Base-by-base conservation (phyloP, 2,797 vertebrate genomes). In the Neostethus bicornis region DNA sequence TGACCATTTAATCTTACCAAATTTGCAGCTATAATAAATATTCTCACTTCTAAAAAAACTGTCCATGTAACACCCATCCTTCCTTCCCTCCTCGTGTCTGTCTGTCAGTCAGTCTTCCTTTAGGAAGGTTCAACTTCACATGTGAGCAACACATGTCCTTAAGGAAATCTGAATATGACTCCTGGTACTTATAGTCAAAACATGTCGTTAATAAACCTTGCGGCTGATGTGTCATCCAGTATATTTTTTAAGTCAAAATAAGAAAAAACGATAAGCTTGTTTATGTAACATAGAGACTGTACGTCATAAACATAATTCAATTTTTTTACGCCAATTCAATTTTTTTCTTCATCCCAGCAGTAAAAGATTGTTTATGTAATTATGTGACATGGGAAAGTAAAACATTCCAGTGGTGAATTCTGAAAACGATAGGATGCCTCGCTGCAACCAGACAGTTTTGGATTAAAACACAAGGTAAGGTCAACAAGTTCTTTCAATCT, bases 41-140 rank as follows among this genome's bases (percentile, higher is more conserved):
- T 14, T 13, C 31, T 14, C 5, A 14, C 13, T 37, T 12, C 7
- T 10, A n/a, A 16, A 37, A 37, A 11, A 12, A 39, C 17, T 17
- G 8, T 38, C 19, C 42, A 46, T 34, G 16, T 37, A 47, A 72
- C 77, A 73, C 82, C 79, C 76, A 80, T 84, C 78, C 79, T 84
- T 85, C 79, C 74, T 82, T 45, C 48, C 21, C 32, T 55, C 20
- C 20, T 2, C 48, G 43, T 49, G 31, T 56, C 10, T 5, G 23
- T 41, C 16, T 19, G 11, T 25, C 9, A 49, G 17, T 62, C 41
- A 56, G 37, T 48, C 20, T 37, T 0, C 3, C 17, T 24, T 57
- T 45, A 63, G 66, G 66, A 61, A 63, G 83, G 73, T 70, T 62
- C 72, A 25, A 35, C 55, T 16, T 49, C 59, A 32, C n/a, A 20